A percentile compares a stretch with the other conserved stretches of the same genome.
Evolutionary conservation across 2,888 invertebrate species (phyloP).

Genomic region (Gastrophysa polygoni): DNA sequence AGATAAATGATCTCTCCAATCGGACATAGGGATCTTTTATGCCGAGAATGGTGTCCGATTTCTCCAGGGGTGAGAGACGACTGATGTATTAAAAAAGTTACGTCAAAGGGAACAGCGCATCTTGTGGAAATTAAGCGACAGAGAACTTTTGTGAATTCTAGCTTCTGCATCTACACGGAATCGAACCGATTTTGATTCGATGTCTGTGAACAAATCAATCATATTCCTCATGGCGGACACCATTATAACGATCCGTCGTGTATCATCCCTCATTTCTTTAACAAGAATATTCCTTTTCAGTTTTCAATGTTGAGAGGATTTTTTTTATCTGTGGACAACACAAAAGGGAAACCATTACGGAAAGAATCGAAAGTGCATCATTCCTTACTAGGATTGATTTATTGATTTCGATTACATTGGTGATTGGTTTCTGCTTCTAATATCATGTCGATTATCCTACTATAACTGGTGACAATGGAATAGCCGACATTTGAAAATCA

Average conservation of each 20-base stretch:
- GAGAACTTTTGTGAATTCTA: slow-evolving; percentile 49
- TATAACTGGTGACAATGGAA: too few relatives aligned
- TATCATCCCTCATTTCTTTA: slow-evolving; percentile 31
- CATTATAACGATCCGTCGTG: slow-evolving; percentile 26
- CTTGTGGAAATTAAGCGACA: slow-evolving; percentile 51
- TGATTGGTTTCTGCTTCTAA: not conserved
- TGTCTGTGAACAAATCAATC: slow-evolving; percentile 54
- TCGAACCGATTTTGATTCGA: slow-evolving; percentile 53
- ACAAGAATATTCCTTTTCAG: slow-evolving; percentile 22
- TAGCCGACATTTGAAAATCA: too few relatives aligned
- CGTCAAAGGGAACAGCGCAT: slow-evolving; percentile 49
- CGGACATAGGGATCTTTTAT: slow-evolving; percentile 47
- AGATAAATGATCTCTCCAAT: slow-evolving; percentile 44
- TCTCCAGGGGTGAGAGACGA: slow-evolving; percentile 50
- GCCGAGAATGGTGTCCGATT: slow-evolving; percentile 53
- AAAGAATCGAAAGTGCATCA: slow-evolving; percentile 16
- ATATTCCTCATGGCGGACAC: slow-evolving; percentile 47
- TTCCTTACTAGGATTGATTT: slow-evolving; percentile 19
- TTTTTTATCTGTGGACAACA: too few relatives aligned
- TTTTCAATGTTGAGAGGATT: slow-evolving; percentile 19
- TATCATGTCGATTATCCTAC: not conserved
- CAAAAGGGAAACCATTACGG: slow-evolving; percentile 3
- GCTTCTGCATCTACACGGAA: slow-evolving; percentile 50
- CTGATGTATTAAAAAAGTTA: slow-evolving; percentile 56
- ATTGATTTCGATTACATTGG: slow-evolving; percentile 1